Evolutionary conservation across 2,888 invertebrate species (phyloP).

Genomic region (Apodemia mormo): DNA sequence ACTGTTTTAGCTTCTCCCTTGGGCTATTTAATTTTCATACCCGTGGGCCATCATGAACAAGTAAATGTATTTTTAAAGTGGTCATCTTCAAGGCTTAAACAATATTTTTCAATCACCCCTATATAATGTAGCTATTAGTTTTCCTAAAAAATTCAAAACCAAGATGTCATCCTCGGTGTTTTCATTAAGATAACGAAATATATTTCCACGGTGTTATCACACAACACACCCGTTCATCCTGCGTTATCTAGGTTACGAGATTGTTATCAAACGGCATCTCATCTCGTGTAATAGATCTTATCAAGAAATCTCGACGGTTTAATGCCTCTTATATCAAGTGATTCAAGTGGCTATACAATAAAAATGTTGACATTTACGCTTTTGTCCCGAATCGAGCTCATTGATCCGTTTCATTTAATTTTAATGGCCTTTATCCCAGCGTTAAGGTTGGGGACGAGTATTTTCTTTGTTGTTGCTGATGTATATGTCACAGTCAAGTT

Average conservation of each 20-base stretch:
- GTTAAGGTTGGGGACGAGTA: no score
- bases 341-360: constrained; percentile 3
- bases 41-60: no score
- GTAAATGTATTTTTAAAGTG: no score
- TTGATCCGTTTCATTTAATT: not conserved
- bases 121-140: no score
- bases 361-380: constrained; percentile 1
- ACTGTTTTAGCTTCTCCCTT: no score
- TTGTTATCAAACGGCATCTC: constrained; percentile 32
- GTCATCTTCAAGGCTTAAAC: no score
- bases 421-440: not conserved
- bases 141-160: no score
- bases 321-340: constrained; percentile 14
- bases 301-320: constrained; percentile 32
- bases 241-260: constrained; percentile 28
- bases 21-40: no score
- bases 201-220: constrained; percentile 1
- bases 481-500: no score
- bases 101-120: no score
- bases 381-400: constrained; percentile 1
- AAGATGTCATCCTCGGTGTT: no score
- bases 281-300: constrained; percentile 30
- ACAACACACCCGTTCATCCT: constrained; percentile 2
- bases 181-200: not conserved
- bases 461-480: no score